Evolutionary conservation across 2,797 vertebrate species (phyloP).

Genomic region (Channallabes apus): DNA sequence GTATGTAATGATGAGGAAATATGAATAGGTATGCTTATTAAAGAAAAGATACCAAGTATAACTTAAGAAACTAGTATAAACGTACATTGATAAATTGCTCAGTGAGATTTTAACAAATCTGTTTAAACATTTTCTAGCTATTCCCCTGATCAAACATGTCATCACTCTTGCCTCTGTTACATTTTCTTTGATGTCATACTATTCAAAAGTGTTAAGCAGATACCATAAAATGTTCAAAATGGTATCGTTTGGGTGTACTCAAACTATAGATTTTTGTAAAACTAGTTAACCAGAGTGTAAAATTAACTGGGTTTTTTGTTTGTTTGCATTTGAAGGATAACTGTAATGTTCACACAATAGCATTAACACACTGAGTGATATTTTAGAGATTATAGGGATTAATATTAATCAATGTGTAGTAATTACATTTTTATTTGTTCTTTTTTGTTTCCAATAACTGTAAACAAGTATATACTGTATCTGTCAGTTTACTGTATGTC

Average conservation of each 20-base stretch:
- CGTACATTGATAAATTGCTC: neutral
- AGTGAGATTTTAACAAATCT: neutral
- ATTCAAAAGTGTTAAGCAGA: neutral
- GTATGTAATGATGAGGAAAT: neutral
- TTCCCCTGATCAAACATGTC: neutral
- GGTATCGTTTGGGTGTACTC: neutral
- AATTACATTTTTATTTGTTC: neutral
- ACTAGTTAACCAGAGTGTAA: neutral
- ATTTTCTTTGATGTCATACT: neutral
- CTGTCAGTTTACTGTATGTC: neutral
- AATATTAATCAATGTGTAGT: slow-evolving; percentile 7
- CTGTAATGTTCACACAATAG: neutral
- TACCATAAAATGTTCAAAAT: neutral
- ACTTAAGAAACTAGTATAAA: neutral
- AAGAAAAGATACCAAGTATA: neutral
- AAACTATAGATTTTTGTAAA: slow-evolving; percentile 13
- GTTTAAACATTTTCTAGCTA: neutral
- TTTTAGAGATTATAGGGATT: slow-evolving; percentile 2
- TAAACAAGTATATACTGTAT: neutral
- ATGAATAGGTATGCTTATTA: slow-evolving; percentile 7
- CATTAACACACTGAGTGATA: neutral
- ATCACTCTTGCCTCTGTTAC: neutral
- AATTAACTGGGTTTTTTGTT: neutral
- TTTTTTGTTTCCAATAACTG: slow-evolving; percentile 26
- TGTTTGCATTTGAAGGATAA: neutral